These are phyloP conservation scores for Neolamprologus sp. DNA, from an alignment of 2,113 vertebrate species.

Conservation along the genomic window DNA sequence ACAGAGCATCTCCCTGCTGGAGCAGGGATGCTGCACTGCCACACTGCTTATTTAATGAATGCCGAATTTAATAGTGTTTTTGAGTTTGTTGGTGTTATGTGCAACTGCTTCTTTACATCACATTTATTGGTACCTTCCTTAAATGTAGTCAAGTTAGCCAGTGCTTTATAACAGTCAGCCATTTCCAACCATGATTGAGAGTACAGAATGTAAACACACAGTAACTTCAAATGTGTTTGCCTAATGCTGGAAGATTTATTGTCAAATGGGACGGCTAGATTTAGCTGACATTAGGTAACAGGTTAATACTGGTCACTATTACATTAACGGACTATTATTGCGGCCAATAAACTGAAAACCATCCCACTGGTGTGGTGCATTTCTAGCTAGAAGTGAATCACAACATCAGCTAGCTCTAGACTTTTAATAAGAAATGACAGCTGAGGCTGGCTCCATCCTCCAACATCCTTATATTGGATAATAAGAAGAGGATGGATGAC, in stretches of 20 bases:
- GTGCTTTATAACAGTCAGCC: background rate
- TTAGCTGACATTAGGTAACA: background rate
- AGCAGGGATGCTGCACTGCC: background rate
- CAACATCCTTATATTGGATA: background rate
- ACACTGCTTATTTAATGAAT: background rate
- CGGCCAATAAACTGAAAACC: background rate
- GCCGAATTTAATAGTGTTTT: background rate
- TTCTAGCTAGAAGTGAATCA: background rate
- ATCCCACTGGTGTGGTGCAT: background rate
- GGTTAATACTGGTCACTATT: background rate
- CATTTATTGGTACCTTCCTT: background rate
- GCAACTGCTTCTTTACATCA: background rate
- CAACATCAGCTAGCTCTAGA: background rate
- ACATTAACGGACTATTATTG: background rate
- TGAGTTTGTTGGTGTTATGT: background rate
- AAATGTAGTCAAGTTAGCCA: background rate
- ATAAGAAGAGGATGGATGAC: background rate
- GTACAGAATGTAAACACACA: background rate
- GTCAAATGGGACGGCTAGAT: background rate
- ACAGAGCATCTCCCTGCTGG: background rate
- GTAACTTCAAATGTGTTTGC: background rate
- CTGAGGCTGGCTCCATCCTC: background rate
- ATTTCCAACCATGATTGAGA: background rate
- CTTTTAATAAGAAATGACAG: background rate
- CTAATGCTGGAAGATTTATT: background rate